Conservation (phyloP, 2,113 vertebrate species). For the Taurulus bubalis region DNA sequence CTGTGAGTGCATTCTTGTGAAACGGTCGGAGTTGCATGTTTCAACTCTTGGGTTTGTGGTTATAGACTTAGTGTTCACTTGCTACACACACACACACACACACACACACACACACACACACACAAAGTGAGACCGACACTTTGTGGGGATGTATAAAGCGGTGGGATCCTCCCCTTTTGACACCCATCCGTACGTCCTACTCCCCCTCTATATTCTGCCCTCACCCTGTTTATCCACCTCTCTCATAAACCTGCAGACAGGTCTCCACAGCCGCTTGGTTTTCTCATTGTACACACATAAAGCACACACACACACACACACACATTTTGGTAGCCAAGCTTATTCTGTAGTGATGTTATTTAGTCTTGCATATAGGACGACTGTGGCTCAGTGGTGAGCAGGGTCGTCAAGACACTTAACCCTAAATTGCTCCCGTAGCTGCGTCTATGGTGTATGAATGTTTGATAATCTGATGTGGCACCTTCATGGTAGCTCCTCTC, state of each 20-base stretch:
- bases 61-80: slow-evolving; percentile 28
- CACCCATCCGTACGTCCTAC: slow-evolving; percentile 9
- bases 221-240: slow-evolving; percentile 59
- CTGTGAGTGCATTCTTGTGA: slow-evolving; percentile 56
- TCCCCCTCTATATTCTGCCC: slow-evolving; percentile 5
- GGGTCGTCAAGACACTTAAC: no score
- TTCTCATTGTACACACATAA: slow-evolving; percentile 52
- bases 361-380: no score
- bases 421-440: no score
- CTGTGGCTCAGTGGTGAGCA: no score
- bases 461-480: no score
- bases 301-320: slow-evolving; percentile 46
- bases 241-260: slow-evolving; percentile 74
- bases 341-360: neutral
- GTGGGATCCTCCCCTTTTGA: slow-evolving; percentile 36
- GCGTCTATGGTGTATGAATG: no score
- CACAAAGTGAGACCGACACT: slow-evolving; percentile 13
- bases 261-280: slow-evolving; percentile 57
- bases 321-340: neutral
- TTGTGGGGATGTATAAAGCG: slow-evolving; percentile 47
- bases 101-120: slow-evolving; percentile 1
- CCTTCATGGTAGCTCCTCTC: no score
- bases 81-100: neutral
- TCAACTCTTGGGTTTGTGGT: slow-evolving; percentile 44
- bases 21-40: slow-evolving; percentile 44